Evolutionary conservation across 2,888 invertebrate genomes (phyloP).

Genomic region (Heliconius hortense): DNA sequence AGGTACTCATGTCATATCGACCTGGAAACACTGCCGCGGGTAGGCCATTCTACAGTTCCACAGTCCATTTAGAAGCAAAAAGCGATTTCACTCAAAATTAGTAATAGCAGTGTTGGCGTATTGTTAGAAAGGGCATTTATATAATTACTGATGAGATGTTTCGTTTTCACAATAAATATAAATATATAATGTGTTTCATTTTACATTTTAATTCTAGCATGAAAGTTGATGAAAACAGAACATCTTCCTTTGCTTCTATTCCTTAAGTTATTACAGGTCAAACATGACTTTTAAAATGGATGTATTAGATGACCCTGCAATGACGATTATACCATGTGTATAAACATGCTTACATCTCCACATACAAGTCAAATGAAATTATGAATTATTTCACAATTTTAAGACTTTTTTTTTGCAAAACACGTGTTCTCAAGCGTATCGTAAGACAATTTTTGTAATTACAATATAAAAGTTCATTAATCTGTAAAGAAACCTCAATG

Average conservation of each 20-base stretch:
- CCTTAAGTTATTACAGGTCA: neutral
- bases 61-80: neutral
- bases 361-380: neutral
- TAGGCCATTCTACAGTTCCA: no score
- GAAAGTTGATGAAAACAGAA: neutral
- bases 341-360: neutral
- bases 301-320: neutral
- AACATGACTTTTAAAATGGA: no score
- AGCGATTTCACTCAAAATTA: no score
- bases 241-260: neutral
- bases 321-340: neutral
- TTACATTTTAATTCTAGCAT: no score
- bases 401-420: neutral
- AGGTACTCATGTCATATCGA: no score
- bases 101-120: neutral
- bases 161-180: no score
- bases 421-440: neutral
- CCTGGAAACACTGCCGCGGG: no score
- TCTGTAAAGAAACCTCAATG: neutral
- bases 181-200: no score
- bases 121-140: neutral
- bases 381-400: neutral
- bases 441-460: neutral
- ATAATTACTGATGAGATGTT: neutral
- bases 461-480: slow-evolving; percentile 1